Base-by-base conservation (phyloP, 1,140 invertebrate species). In the Planococcus citri region DNA sequence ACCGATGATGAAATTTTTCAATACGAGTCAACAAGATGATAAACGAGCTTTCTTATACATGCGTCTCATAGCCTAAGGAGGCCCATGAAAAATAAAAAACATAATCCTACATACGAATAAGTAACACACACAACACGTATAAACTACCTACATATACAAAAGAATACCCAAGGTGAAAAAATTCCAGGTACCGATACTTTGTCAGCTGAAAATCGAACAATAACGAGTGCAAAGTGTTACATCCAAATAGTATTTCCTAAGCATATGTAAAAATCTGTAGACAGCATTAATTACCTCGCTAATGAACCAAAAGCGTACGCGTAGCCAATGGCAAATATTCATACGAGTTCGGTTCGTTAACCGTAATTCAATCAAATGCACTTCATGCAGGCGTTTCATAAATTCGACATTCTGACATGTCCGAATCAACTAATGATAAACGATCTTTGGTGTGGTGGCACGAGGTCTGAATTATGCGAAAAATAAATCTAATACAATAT, bases 221-320 rank as follows among this genome's bases (percentile, higher is more conserved):
- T 64, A 21, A 64, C 60, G 60, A 17, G 20, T 64, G 20, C 21
- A 64, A 64, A 64, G 60, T 64, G 60, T 64, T 64, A 64, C 60
- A 64, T 64, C 60, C 22, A 64, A 58, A 20, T 6, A 51, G n/a
- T n/a, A n/a, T n/a, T n/a, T n/a, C n/a, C n/a, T n/a, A n/a, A n/a
- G n/a, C n/a, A n/a, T n/a, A n/a, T n/a, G n/a, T n/a, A n/a, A n/a
- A n/a, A n/a, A n/a, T n/a, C 41, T 20, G 2, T 17, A 20, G 17
- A 2, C 41, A 20, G 29, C 41, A 51, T 51, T 51, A 51, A 51
- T 51, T 51, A 51, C 6, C 41, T 51, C n/a, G n/a, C 41, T 51
- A 51, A 51, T 51, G 41, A 51, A 51, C 41, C 17, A 51, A 51
- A 51, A 51, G 41, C 12, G 41, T 51, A 51, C n/a, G n/a, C 41